phyloP scores from a whole-genome alignment of 2,113 vertebrate species.

The Oryzias curvinotus region DNA sequence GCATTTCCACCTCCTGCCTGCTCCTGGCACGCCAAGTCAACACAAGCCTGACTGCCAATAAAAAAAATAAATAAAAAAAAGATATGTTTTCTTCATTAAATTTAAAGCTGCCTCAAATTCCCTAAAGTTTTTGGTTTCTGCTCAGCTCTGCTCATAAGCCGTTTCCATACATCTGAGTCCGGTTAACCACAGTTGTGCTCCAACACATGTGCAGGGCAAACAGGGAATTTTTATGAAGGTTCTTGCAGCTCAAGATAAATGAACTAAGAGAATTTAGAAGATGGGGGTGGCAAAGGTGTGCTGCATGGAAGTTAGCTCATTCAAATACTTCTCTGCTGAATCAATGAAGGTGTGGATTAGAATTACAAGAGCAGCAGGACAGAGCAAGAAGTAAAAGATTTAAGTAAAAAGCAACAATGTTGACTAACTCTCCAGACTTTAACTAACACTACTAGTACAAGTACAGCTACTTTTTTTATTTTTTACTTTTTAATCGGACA shows the following conservation, averaged over 20 bases:
- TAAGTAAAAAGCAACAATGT: no score
- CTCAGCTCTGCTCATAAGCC: background rate
- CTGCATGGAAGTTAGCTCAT: background rate
- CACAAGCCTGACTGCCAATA: background rate
- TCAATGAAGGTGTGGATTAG: background rate
- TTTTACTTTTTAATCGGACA: no score
- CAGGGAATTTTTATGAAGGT: background rate
- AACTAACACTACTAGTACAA: no score
- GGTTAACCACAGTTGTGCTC: background rate
- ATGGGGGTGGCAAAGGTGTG: background rate
- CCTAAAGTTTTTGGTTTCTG: background rate
- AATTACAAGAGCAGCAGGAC: no score
- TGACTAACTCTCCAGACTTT: no score
- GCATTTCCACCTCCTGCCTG: slow-evolving; percentile 69
- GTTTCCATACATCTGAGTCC: background rate
- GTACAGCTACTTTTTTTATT: no score
- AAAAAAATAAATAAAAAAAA: background rate
- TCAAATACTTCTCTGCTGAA: background rate
- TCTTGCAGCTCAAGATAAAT: background rate
- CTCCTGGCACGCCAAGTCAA: slow-evolving; percentile 28
- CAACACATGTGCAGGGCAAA: background rate
- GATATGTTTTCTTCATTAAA: slow-evolving; percentile 12
- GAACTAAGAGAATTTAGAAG: background rate
- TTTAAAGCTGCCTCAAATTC: background rate
- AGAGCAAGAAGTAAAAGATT: no score